Evolutionary conservation across 64 coral and sea anemone species (phyloP).

Genomic region (Trachythela sp.): DNA sequence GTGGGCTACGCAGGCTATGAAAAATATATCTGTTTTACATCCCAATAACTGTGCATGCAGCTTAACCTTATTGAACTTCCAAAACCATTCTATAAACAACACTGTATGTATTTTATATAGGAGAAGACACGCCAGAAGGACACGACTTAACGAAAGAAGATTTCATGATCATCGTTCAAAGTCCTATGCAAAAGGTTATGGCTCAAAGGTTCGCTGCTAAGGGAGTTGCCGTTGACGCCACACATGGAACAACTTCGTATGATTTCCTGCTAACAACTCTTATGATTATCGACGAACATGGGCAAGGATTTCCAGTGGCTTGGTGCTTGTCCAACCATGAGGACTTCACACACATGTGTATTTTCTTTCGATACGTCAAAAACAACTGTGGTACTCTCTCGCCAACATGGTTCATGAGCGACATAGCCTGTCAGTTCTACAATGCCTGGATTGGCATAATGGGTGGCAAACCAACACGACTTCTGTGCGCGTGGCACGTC

Average conservation of each 20-base stretch:
- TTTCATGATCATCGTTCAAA: conserved; percentile 50
- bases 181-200: conserved; percentile 56
- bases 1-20: no score
- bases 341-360: conserved; percentile 52
- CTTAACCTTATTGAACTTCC: background rate
- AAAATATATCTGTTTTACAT: no score
- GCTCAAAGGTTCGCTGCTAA: conserved; percentile 41
- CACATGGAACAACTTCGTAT: conserved; percentile 64
- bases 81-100: background rate
- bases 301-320: conserved; percentile 54
- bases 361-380: conserved; percentile 58
- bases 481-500: conserved; percentile 50
- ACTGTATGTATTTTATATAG: background rate
- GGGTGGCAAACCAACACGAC: conserved; percentile 16
- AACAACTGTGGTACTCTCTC: conserved; percentile 45
- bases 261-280: conserved; percentile 54
- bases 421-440: conserved; percentile 38
- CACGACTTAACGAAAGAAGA: conserved; percentile 36
- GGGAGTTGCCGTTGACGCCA: conserved; percentile 42
- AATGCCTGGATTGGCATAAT: conserved; percentile 44
- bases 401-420: conserved; percentile 47
- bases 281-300: conserved; percentile 49
- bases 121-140: background rate
- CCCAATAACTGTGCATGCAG: no score
- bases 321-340: conserved; percentile 72